Base-by-base conservation (phyloP, 2,113 vertebrate genomes). In the Marcusenius ussheri region DNA sequence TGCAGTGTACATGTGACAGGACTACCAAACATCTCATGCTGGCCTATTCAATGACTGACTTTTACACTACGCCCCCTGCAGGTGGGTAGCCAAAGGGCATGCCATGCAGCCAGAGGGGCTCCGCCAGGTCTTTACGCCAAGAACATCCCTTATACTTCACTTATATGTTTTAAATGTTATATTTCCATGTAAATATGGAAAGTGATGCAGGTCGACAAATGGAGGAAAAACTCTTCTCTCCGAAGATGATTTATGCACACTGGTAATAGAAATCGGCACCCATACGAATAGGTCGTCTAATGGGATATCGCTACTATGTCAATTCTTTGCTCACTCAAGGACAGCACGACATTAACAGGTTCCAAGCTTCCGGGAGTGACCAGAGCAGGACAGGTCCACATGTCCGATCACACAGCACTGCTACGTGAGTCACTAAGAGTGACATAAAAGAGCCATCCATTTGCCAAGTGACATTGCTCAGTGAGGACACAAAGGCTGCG, bases 401-500 rank as follows among this genome's bases (percentile, higher is more conserved):
- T 19, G 49, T 56, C 77, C 89, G 62, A 87, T 47, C 24, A n/a
- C n/a, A 35, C 10, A 3, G 10, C 45, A 89, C 89, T 89, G 88
- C n/a, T 62, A 92, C 90, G 89, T 91, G 42, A 92, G 91, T 92
- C 89, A 88, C 87, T 92, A 91, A 93, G 92, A 92, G 91, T 90
- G 47, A 92, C 56, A 62, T 50, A 91, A 89, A 92, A 88, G 89
- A 91, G 74, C 24, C 90, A 58, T 89, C 90, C 31, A 45, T 89
- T 87, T 91, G 90, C 91, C 90, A 92, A 91, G 92, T 88, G 88
- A 42, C 86, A 94, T 92, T 62, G 0, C 56, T 94, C 94, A 95
- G 94, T 92, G 3, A 24, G 83, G 89, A 93, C 91, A 93, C 91
- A 92, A 90, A 1, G 87, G 89, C 92, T 0, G 2, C 49, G 5